Conservation (phyloP, 2,888 invertebrate species). For the Boloria selene region DNA sequence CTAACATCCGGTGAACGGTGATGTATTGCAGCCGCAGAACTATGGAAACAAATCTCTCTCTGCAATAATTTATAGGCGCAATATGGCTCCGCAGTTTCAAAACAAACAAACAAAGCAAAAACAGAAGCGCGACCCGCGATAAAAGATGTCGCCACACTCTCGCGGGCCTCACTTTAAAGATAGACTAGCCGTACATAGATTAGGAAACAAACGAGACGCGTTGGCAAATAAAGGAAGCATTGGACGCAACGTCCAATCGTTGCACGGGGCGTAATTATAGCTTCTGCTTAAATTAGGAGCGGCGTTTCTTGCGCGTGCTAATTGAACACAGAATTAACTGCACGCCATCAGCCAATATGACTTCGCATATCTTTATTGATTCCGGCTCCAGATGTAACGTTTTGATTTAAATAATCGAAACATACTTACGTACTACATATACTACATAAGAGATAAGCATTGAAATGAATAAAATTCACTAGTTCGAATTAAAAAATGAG, state of each 20-base stretch:
- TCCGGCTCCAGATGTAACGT: conserved; percentile 25
- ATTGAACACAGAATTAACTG: conserved; percentile 70
- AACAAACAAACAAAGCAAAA: conserved; percentile 72
- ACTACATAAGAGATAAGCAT: conserved; percentile 8
- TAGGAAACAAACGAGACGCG: conserved; percentile 56
- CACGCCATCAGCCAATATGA: conserved; percentile 49
- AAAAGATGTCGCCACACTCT: conserved; percentile 76
- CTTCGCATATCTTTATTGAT: conserved; percentile 43
- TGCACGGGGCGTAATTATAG: conserved; percentile 71
- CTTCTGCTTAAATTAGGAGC: conserved; percentile 75
- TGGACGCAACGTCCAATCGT: conserved; percentile 62
- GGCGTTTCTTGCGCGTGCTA: conserved; percentile 65
- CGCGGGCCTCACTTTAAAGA: conserved; percentile 67
- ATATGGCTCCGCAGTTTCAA: conserved; percentile 72
- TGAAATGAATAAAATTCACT: conserved; percentile 31
- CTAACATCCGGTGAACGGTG: conserved; percentile 77
- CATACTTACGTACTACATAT: conserved; percentile 7
- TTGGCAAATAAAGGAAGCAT: conserved; percentile 58
- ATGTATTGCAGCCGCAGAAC: conserved; percentile 78
- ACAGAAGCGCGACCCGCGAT: conserved; percentile 70
- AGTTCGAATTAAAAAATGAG: conserved; percentile 51
- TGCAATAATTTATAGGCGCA: conserved; percentile 77
- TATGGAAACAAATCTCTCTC: conserved; percentile 80
- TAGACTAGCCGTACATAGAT: conserved; percentile 57
- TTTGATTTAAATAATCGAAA: conserved; percentile 18